Percentiles rank a stretch among this genome's conserved stretches.
phyloP scores from a whole-genome alignment of 2,113 vertebrate species.

The Enhydra lutris region DNA sequence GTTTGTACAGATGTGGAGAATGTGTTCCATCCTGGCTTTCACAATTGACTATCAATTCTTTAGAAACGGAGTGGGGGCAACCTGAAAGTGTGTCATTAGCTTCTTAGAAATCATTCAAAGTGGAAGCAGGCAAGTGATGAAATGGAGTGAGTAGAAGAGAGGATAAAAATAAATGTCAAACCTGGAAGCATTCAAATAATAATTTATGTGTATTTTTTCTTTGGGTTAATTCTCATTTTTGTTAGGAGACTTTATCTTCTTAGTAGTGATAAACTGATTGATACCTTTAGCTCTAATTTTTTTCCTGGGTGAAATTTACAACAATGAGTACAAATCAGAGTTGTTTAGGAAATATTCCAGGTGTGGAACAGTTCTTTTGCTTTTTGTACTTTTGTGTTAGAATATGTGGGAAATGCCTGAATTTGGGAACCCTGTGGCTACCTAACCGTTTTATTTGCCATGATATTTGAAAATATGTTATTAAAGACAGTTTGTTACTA shows the following conservation, averaged over 20 bases:
- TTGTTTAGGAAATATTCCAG: constrained; percentile 16
- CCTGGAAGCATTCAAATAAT: neutral
- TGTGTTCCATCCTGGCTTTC: neutral
- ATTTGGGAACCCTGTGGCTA: neutral
- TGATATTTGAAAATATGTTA: neutral
- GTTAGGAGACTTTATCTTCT: neutral
- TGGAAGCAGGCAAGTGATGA: neutral
- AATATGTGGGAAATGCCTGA: neutral
- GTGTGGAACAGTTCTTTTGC: neutral
- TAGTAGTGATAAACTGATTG: neutral
- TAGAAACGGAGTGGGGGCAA: neutral
- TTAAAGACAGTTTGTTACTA: neutral
- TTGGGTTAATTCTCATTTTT: neutral
- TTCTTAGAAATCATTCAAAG: constrained; percentile 4
- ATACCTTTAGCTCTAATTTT: neutral
- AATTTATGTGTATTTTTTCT: neutral
- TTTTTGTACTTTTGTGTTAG: neutral
- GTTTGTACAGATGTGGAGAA: neutral
- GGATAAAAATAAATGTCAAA: neutral
- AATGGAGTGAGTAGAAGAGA: neutral
- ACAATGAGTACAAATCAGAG: neutral
- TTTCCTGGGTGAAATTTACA: neutral
- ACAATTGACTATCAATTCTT: neutral
- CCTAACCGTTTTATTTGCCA: neutral
- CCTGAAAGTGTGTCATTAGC: neutral